Percentiles rank a stretch among this genome's conserved stretches.
phyloP scores from a whole-genome alignment of 2,888 invertebrate species.

The Cosmorhoe ocellata region DNA sequence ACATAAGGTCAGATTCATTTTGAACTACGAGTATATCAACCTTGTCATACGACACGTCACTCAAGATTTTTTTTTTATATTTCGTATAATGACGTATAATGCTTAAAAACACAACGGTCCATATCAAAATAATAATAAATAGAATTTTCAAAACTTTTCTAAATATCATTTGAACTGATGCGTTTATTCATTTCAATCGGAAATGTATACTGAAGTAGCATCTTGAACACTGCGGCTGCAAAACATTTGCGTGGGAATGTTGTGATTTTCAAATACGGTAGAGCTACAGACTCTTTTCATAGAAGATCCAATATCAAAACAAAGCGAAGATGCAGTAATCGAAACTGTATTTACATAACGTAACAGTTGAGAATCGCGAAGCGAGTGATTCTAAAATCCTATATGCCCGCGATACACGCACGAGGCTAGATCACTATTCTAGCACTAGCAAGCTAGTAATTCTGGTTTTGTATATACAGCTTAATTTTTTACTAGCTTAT shows the following conservation, averaged over 20 bases:
- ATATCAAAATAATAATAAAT: constrained; percentile 41
- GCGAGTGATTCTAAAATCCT: no score
- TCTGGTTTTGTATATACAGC: no score
- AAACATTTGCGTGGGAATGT: constrained; percentile 7
- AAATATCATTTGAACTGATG: constrained; percentile 24
- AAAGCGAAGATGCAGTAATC: no score
- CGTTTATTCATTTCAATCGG: constrained; percentile 2
- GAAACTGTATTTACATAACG: no score
- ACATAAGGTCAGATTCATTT: neutral
- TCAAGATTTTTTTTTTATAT: constrained; percentile 22
- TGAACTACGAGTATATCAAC: neutral
- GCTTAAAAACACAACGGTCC: constrained; percentile 48
- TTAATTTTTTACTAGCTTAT: no score
- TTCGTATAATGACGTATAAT: constrained; percentile 42
- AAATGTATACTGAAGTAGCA: constrained; percentile 4
- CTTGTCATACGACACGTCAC: constrained; percentile 10
- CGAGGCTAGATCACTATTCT: no score
- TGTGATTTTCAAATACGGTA: neutral
- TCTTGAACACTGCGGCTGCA: neutral
- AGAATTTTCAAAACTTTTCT: constrained; percentile 37
- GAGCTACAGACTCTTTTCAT: no score
- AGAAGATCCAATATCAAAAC: no score
- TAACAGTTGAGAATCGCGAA: no score
- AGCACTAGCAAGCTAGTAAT: no score
- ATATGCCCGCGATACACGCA: no score